Evolutionary conservation across 2,888 invertebrate genomes (phyloP).

Genomic region (Thera obeliscata): DNA sequence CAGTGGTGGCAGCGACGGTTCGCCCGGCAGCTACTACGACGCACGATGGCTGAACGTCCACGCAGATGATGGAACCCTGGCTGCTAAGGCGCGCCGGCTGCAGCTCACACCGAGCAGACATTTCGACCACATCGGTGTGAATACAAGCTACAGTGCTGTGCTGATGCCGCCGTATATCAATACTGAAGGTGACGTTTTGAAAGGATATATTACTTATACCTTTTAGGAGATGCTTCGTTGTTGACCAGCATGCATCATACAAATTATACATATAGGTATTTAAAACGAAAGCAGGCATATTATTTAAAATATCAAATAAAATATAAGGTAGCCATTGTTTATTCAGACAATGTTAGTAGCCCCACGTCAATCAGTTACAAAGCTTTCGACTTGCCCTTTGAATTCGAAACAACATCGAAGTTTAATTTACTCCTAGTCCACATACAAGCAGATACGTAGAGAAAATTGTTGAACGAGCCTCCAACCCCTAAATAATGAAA

Average conservation of each 20-base stretch:
- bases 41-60: slow-evolving; percentile 92
- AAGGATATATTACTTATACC: too few relatives aligned
- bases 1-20: slow-evolving; percentile 81
- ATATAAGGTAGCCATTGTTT: background rate
- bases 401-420: slow-evolving; percentile 10
- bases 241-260: too few relatives aligned
- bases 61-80: slow-evolving; percentile 89
- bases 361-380: slow-evolving; percentile 11
- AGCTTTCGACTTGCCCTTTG: slow-evolving; percentile 7
- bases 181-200: slow-evolving; percentile 82
- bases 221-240: too few relatives aligned
- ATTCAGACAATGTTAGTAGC: background rate
- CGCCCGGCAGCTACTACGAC: slow-evolving; percentile 88
- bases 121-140: slow-evolving; percentile 94
- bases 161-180: slow-evolving; percentile 93
- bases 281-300: background rate
- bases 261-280: too few relatives aligned
- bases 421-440: slow-evolving; percentile 24
- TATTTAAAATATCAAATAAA: background rate
- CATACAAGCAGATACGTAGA: slow-evolving; percentile 30
- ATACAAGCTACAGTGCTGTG: slow-evolving; percentile 93
- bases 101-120: slow-evolving; percentile 90
- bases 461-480: slow-evolving; percentile 48
- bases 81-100: slow-evolving; percentile 88
- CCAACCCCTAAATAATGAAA: slow-evolving; percentile 66